phyloP scores from a whole-genome alignment of 2,888 invertebrate species.

The Tenodera sinensis region DNA sequence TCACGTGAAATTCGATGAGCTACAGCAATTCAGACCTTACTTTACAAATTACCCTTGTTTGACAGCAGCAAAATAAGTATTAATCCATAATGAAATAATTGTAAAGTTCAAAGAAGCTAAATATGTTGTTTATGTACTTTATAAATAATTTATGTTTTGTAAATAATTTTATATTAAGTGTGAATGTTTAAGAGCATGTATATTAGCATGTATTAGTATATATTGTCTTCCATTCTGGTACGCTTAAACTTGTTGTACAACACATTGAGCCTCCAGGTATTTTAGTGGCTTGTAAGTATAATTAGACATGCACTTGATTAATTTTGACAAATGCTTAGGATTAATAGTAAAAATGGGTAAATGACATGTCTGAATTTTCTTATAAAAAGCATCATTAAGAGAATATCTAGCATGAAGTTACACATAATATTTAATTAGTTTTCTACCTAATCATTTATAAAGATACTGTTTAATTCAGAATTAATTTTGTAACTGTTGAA shows the following conservation, averaged over 20 bases:
- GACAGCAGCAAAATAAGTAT: not conserved
- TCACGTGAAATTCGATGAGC: too few species aligned
- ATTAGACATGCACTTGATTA: not conserved
- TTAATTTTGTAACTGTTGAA: too few species aligned
- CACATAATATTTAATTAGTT: too few species aligned
- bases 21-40: too few species aligned
- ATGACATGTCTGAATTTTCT: too few species aligned
- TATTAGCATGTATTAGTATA: not conserved
- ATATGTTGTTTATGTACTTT: not conserved
- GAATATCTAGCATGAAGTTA: too few species aligned
- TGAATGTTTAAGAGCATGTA: not conserved
- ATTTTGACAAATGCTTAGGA: not conserved
- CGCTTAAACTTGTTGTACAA: not conserved
- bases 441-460: too few species aligned
- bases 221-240: not conserved
- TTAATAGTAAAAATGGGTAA: too few species aligned
- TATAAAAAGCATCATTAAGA: too few species aligned
- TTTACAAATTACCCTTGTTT: not conserved
- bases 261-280: not conserved
- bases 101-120: too few species aligned
- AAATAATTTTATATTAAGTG: not conserved
- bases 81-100: not conserved
- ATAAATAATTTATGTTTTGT: not conserved
- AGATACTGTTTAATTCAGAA: too few species aligned
- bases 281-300: not conserved